These are phyloP conservation scores for Mareca strepera DNA, from an alignment of 2,797 vertebrate species.

Conservation along the genomic window DNA sequence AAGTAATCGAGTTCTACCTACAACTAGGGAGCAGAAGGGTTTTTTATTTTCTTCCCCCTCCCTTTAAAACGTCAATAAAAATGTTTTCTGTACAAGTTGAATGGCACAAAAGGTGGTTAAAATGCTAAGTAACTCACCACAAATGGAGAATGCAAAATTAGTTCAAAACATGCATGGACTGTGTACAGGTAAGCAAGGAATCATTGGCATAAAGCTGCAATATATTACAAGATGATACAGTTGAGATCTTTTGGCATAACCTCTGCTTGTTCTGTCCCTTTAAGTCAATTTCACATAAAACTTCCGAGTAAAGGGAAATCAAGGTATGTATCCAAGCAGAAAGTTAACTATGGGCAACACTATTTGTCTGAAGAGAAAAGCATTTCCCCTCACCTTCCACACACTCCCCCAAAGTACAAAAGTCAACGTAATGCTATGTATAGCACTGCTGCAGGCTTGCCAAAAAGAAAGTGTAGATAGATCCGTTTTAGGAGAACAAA, in stretches of 20 bases:
- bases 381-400: slow-evolving; percentile 54
- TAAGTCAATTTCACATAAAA: slow-evolving; percentile 49
- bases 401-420: slow-evolving; percentile 35
- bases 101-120: slow-evolving; percentile 80
- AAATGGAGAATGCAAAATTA: slow-evolving; percentile 77
- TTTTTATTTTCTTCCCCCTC: slow-evolving; percentile 46
- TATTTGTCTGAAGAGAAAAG: slow-evolving; percentile 54
- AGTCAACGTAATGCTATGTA: slow-evolving; percentile 5
- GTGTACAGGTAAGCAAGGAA: slow-evolving; percentile 79
- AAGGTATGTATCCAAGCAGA: slow-evolving; percentile 48
- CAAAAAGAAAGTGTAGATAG: slow-evolving; percentile 56
- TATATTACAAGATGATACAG: slow-evolving; percentile 81
- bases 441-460: slow-evolving; percentile 48
- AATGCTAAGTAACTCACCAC: slow-evolving; percentile 76
- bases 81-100: slow-evolving; percentile 84
- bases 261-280: slow-evolving; percentile 66
- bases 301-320: slow-evolving; percentile 52
- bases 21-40: slow-evolving; percentile 78
- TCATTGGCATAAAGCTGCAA: slow-evolving; percentile 85
- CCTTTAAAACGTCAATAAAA: slow-evolving; percentile 80
- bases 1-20: slow-evolving; percentile 82
- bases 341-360: slow-evolving; percentile 38
- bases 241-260: slow-evolving; percentile 73
- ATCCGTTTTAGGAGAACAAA: slow-evolving; percentile 58
- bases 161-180: slow-evolving; percentile 79